phyloP scores from a whole-genome alignment of 37 sponge, comb jelly and placozoan genomes.

The Diacarnus erythraeanus region DNA sequence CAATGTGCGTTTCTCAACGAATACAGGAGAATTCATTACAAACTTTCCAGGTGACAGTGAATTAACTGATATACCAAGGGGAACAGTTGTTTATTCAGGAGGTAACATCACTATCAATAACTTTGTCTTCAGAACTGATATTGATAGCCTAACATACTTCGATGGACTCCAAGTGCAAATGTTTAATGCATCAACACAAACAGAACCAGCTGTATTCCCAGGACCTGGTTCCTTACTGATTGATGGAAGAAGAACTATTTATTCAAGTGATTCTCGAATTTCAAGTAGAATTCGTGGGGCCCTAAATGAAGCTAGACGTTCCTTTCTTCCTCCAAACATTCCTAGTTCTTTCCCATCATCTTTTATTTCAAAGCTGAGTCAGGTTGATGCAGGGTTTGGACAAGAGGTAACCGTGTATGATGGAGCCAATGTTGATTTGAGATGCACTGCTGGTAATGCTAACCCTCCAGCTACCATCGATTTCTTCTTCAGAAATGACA shows the following conservation, averaged over 20 bases:
- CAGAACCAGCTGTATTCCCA: background rate
- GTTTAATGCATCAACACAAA: background rate
- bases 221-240: conserved; percentile 12
- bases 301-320: background rate
- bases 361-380: background rate
- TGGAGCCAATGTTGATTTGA: conserved; percentile 15
- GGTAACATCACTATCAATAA: background rate
- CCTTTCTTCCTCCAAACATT: background rate
- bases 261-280: no score
- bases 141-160: background rate
- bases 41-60: background rate
- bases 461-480: background rate
- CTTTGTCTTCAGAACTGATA: background rate
- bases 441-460: background rate
- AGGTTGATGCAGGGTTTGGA: conserved; percentile 8
- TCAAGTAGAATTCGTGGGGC: no score
- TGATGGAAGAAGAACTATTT: background rate
- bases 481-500: background rate
- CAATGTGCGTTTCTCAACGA: no score
- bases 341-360: background rate
- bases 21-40: background rate
- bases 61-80: background rate
- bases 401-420: conserved; percentile 15
- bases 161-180: background rate
- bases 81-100: background rate